phyloP scores from a whole-genome alignment of 2,113 vertebrate genomes.

The Varanus komodoensis region DNA sequence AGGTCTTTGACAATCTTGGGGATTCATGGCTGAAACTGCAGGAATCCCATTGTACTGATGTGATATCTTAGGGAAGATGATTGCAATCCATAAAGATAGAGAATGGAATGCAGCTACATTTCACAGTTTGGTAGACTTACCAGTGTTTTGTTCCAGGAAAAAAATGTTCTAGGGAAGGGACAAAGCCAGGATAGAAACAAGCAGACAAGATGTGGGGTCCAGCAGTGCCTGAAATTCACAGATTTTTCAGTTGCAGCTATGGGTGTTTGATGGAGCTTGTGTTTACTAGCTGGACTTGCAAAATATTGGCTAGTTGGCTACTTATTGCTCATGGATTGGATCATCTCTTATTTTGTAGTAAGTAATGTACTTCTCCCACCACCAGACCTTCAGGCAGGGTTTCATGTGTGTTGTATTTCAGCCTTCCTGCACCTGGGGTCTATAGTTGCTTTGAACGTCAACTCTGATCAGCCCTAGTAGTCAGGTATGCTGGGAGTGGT shows the following conservation, averaged over 20 bases:
- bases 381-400: neutral
- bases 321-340: neutral
- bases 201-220: neutral
- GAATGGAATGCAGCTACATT: neutral
- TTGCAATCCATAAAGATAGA: conserved; percentile 48
- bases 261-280: neutral
- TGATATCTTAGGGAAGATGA: conserved; percentile 22
- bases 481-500: too few relatives aligned
- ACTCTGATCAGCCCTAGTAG: too few relatives aligned
- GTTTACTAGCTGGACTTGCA: neutral
- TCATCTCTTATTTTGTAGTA: neutral
- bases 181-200: neutral
- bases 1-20: too few relatives aligned
- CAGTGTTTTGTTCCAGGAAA: neutral
- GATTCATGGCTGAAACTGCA: neutral
- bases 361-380: neutral
- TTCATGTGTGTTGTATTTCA: neutral
- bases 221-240: neutral
- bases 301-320: neutral
- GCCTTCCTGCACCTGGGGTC: too few relatives aligned
- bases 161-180: conserved; percentile 6
- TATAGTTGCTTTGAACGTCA: too few relatives aligned
- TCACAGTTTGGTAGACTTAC: neutral
- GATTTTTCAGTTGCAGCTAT: neutral
- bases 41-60: neutral